Evolutionary conservation across 2,113 vertebrate species (phyloP), one percentile per base, ranked within the genome.

Genomic region (Dasyprocta punctata): DNA sequence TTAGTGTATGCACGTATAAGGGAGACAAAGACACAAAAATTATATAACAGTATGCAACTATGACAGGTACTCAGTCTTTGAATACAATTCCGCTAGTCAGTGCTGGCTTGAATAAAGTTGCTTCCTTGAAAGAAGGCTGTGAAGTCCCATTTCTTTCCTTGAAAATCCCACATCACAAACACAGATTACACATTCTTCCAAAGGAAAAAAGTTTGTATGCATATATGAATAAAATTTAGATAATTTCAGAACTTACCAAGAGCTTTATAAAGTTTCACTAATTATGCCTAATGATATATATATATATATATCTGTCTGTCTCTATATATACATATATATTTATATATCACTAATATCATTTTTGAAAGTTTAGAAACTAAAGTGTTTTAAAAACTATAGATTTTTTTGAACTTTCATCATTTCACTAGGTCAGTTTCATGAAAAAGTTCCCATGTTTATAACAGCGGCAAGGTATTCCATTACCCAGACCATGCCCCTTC

Each of bases 401-500:
- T 2, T 52, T 65, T 82, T 44, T 8, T 26, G 6, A 88, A 61
- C 36, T 24, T 30, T 47, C 24, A 61, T 92, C 33, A 44, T 49
- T 61, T 60, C 4, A 7, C 17, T 30, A 47, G 28, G 13, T 94
- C 7, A 56, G 19, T 63, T 58, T 52, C 13, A 36, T 89, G 17
- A n/a, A 28, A 73, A 93, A 36, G 1, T 0, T 1, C 3, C 7
- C 5, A 16, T 24, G 65, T 58, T 92, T 9, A 13, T 12, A 38
- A 22, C 26, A 38, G 7, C 41, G 12, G 12, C 3, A 77, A 33
- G 3, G 3, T 5, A 54, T n/a, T 41, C 41, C 26, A 56, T 65
- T 0, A 0, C 22, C 24, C 28, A 8, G 1, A 38, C 14, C 11
- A 14, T 0, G 3, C 36, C 3, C 52, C 9, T 33, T 38, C 49